Conservation (phyloP, 2,888 invertebrate species). For the Brenthis hecate region DNA sequence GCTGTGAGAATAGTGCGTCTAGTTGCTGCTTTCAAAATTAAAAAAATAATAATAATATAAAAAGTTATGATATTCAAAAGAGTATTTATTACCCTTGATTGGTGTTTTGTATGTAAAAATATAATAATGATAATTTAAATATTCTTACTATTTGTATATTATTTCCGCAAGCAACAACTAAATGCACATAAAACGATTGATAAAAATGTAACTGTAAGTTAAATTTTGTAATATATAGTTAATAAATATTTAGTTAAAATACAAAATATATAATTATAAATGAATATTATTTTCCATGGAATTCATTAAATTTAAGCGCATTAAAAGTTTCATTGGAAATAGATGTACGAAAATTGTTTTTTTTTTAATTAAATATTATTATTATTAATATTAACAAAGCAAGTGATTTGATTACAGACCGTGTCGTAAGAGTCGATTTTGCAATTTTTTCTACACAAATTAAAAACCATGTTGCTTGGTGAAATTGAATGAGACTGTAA, state of each 20-base stretch:
- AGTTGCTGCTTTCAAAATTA: constrained; percentile 55
- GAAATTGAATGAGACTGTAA: constrained; percentile 68
- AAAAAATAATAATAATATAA: constrained; percentile 24
- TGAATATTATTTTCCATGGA: constrained; percentile 82
- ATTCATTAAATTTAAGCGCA: constrained; percentile 75
- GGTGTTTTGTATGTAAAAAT: constrained; percentile 24
- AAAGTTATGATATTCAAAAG: constrained; percentile 24
- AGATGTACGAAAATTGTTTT: constrained; percentile 34
- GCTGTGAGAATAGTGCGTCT: constrained; percentile 69
- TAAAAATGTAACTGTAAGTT: constrained; percentile 74
- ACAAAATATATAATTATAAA: constrained; percentile 80
- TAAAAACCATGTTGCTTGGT: constrained; percentile 56
- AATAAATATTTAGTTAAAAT: constrained; percentile 81
- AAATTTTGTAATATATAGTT: constrained; percentile 82
- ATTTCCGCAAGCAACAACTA: constrained; percentile 56
- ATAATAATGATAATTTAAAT: constrained; percentile 21
- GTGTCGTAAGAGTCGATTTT: constrained; percentile 58
- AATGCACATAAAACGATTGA: constrained; percentile 71
- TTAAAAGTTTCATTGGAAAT: constrained; percentile 55
- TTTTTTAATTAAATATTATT: constrained; percentile 3
- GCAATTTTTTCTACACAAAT: constrained; percentile 66
- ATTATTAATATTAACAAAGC: constrained; percentile 29
- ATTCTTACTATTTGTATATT: constrained; percentile 29
- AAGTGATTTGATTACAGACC: constrained; percentile 61
- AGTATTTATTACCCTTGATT: constrained; percentile 24